Conservation (phyloP, 2,797 vertebrate species). For the Babyrousa celebensis region DNA sequence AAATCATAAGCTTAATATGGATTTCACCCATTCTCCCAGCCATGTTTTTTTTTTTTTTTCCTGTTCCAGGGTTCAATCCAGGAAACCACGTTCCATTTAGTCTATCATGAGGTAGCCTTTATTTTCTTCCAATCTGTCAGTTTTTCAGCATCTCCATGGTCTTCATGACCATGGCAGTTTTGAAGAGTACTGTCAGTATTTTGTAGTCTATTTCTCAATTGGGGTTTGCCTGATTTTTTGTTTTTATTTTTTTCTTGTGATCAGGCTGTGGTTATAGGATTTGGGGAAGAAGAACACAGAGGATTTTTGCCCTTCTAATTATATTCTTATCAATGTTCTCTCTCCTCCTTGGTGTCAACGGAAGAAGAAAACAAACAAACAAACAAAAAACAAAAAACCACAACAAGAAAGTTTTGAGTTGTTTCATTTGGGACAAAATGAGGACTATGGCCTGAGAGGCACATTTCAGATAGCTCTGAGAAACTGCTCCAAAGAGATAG, state of each 20-base stretch:
- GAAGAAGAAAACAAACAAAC: too few relatives aligned
- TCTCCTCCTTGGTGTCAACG: not conserved
- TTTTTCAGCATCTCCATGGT: not conserved
- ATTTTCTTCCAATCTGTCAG: not conserved
- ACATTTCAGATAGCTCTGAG: too few relatives aligned
- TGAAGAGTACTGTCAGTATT: not conserved
- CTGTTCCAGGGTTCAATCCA: not conserved
- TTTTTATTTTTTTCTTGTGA: not conserved
- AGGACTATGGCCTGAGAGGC: too few relatives aligned
- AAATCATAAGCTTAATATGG: not conserved
- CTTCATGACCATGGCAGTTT: not conserved
- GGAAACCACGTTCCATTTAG: not conserved
- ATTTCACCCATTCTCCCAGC: not conserved
- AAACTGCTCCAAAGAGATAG: too few relatives aligned
- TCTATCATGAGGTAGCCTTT: not conserved
- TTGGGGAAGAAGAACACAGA: not conserved
- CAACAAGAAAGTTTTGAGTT: too few relatives aligned
- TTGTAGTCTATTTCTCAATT: not conserved
- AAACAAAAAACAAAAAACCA: too few relatives aligned
- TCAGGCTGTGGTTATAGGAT: not conserved
- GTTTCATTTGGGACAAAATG: too few relatives aligned
- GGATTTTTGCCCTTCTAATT: not conserved
- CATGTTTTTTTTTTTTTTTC: not conserved
- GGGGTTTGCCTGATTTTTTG: not conserved
- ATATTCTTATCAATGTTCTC: not conserved